Evolutionary conservation across 2,797 vertebrate genomes (phyloP), one percentile per base, ranked within the genome.

Genomic region (Emydoidea blandingii): DNA sequence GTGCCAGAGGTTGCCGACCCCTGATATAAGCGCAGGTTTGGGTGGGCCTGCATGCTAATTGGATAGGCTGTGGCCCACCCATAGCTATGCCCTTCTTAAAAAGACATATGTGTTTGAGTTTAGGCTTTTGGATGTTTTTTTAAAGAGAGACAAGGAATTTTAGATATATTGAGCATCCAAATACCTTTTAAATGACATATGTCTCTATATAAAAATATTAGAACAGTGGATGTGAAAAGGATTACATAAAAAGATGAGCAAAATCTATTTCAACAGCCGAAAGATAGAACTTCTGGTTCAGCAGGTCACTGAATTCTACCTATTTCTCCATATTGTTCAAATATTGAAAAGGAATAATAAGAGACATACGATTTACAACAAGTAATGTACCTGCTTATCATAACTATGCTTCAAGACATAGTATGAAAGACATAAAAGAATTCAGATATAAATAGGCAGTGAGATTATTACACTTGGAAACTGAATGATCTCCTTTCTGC

Each of bases 361-460:
- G 62, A 57, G 0, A 50, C 16, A 23, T 11, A 21, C 3, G 54
- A 1, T 56, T 93, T 81, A 85, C 41, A 21, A 81, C 23, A 37
- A 12, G 0, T n/a, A 72, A 6, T 2, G 79, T 19, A 44, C 15
- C 1, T 7, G 5, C 81, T 79, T 12, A 76, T 1, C 3, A 9
- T 50, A 4, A 4, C 3, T 37, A 3, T 49, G 2, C 2, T 54
- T 62, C 31, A 87, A 87, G 5, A 68, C 86, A 50, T 23, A 84
- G 4, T 6, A 78, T 41, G 21, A 21, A 72, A 37, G n/a, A 72
- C 37, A 21, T 4, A 5, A 8, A 37, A 74, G 85, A 1, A 78
- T 31, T 85, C 34, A 27, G 2, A 62, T 27, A 53, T 72, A 72
- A 21, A 37, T 72, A 41, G n/a, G 19, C n/a, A 41, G 21, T 23